A percentile compares a stretch with the other conserved stretches of the same genome.
Conservation (phyloP, 2,113 vertebrate genomes). For the Corvus hawaiiensis region DNA sequence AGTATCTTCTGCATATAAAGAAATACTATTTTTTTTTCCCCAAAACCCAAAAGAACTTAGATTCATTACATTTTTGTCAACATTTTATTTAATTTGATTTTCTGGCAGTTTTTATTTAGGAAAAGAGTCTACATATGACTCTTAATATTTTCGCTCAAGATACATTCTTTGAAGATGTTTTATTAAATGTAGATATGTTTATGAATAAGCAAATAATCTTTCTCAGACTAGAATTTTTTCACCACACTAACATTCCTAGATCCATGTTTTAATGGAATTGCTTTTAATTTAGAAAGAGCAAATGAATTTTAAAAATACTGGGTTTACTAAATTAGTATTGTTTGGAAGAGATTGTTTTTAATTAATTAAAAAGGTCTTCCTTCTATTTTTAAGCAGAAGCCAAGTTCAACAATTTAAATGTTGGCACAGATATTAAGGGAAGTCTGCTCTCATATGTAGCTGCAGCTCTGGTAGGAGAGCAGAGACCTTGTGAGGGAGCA, state of each 20-base stretch:
- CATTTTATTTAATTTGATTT: not conserved
- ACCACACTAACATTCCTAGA: not conserved
- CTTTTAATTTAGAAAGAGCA: not conserved
- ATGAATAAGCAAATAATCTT: not conserved
- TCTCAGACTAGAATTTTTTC: not conserved
- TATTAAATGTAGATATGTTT: not conserved
- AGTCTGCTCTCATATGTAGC: not conserved
- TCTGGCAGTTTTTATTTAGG: not conserved
- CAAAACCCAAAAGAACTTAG: not conserved
- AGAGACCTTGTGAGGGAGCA: not conserved
- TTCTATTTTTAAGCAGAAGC: not conserved
- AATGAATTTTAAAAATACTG: rapidly evolving
- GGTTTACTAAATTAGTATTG: not conserved
- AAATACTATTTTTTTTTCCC: rapidly evolving
- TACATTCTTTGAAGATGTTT: not conserved
- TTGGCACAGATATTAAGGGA: not conserved
- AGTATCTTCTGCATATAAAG: not conserved
- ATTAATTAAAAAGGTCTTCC: not conserved
- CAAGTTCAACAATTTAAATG: not conserved
- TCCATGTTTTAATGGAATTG: not conserved
- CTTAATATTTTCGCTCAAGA: not conserved
- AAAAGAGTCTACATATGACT: not conserved
- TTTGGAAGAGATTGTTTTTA: not conserved
- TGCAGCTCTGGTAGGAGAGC: not conserved
- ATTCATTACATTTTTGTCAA: not conserved